Evolutionary conservation across 2,888 invertebrate genomes (phyloP).

Genomic region (Mantis religiosa): DNA sequence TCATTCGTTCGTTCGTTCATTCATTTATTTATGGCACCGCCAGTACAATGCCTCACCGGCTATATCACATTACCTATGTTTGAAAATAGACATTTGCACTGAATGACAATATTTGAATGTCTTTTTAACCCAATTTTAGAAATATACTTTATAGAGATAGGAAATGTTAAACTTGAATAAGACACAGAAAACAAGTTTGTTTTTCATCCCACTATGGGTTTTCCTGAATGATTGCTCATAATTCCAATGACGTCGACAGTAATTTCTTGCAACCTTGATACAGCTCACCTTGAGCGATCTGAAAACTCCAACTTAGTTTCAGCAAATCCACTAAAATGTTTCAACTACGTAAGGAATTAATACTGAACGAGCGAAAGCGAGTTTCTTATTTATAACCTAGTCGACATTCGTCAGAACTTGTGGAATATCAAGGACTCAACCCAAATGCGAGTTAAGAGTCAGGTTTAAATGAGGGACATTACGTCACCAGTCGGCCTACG

Average conservation of each 20-base stretch:
- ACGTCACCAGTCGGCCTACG: background rate
- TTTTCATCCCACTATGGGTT: background rate
- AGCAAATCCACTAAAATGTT: background rate
- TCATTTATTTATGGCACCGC: no score
- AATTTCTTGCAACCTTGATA: background rate
- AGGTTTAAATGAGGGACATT: background rate
- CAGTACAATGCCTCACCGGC: no score
- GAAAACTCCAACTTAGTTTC: background rate
- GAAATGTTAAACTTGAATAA: no score
- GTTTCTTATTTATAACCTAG: no score
- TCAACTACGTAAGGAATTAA: no score
- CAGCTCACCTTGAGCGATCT: background rate
- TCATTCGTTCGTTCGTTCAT: no score
- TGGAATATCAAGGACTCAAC: background rate
- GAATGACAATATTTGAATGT: no score
- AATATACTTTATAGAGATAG: no score
- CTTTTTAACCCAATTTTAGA: no score
- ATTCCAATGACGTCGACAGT: background rate
- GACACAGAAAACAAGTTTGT: background rate
- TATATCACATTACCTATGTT: no score
- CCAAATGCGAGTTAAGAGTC: background rate
- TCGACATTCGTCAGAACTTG: no score
- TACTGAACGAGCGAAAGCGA: background rate
- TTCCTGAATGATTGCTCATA: background rate
- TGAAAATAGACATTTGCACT: no score